Evolutionary conservation across 1,140 invertebrate genomes (phyloP).

Genomic region (Pachypeltis micranthus): DNA sequence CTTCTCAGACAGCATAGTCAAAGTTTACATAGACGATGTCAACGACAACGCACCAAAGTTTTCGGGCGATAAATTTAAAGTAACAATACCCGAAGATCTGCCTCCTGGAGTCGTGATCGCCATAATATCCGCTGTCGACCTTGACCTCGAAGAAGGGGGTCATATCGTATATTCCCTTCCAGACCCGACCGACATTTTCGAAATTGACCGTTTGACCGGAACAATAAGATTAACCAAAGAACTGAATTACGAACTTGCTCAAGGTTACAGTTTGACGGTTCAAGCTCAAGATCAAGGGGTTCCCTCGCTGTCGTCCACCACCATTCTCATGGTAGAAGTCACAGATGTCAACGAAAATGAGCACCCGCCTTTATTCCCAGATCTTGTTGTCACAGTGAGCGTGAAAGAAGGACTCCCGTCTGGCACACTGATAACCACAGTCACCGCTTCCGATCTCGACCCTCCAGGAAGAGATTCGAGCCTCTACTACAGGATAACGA

Average conservation of each 20-base stretch:
- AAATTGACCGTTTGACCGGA: slow-evolving; percentile 68
- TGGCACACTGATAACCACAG: slow-evolving; percentile 58
- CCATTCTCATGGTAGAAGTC: slow-evolving; percentile 71
- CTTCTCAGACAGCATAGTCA: slow-evolving; percentile 60
- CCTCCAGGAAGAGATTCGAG: slow-evolving; percentile 58
- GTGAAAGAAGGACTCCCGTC: slow-evolving; percentile 62
- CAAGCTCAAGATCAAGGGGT: slow-evolving; percentile 68
- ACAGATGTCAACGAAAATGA: slow-evolving; percentile 87
- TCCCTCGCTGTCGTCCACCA: slow-evolving; percentile 56
- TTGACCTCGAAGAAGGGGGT: slow-evolving; percentile 69
- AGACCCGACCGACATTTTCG: slow-evolving; percentile 46
- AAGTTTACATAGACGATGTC: slow-evolving; percentile 71
- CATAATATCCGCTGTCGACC: slow-evolving; percentile 71
- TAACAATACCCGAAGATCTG: slow-evolving; percentile 80
- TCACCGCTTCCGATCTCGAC: slow-evolving; percentile 67
- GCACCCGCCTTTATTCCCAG: slow-evolving; percentile 67
- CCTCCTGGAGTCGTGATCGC: slow-evolving; percentile 75
- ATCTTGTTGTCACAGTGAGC: slow-evolving; percentile 56
- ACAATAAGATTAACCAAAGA: slow-evolving; percentile 59
- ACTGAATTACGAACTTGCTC: slow-evolving; percentile 76
- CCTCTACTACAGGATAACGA: slow-evolving; percentile 73
- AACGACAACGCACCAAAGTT: slow-evolving; percentile 85
- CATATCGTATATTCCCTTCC: slow-evolving; percentile 59
- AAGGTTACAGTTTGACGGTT: slow-evolving; percentile 74
- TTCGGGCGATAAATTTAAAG: slow-evolving; percentile 53